A percentile compares a stretch with the other conserved stretches of the same genome.
These are phyloP conservation scores for Lepilemur septentrionalis DNA, from an alignment of 2,797 vertebrate species.

Conservation along the genomic window DNA sequence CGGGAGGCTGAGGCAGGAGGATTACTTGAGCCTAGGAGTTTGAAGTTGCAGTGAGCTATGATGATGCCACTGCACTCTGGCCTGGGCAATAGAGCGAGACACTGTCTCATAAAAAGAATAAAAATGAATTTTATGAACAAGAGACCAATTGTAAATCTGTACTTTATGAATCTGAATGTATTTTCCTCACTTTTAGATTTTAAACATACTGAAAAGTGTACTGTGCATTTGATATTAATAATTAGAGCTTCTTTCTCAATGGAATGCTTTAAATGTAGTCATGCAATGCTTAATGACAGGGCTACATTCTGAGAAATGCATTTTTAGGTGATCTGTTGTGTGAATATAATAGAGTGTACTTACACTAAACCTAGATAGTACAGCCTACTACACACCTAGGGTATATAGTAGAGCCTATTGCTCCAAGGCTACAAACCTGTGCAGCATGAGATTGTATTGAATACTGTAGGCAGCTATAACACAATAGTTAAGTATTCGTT, in stretches of 20 bases:
- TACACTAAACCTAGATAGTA: background rate
- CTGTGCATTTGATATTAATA: background rate
- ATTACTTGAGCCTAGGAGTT: too few species aligned
- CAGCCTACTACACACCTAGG: background rate
- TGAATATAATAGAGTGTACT: background rate
- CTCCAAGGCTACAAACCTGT: background rate
- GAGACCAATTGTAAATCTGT: background rate
- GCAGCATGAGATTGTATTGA: background rate
- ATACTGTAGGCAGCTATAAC: background rate
- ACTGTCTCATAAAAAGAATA: background rate
- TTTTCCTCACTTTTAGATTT: conserved; percentile 46
- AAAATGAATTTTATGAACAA: conserved; percentile 50
- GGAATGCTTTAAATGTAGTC: background rate
- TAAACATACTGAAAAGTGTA: conserved; percentile 38
- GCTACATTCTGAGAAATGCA: background rate
- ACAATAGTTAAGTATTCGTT: background rate
- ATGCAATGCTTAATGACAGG: background rate
- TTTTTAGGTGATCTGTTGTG: background rate
- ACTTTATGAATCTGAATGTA: conserved; percentile 39
- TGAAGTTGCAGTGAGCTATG: too few species aligned
- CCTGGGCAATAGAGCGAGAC: too few species aligned
- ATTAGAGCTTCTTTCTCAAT: background rate
- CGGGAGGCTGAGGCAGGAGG: too few species aligned
- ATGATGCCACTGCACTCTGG: too few species aligned
- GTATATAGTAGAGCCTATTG: background rate